phyloP scores from a whole-genome alignment of 2,888 invertebrate genomes.

The Acleris laterana region DNA sequence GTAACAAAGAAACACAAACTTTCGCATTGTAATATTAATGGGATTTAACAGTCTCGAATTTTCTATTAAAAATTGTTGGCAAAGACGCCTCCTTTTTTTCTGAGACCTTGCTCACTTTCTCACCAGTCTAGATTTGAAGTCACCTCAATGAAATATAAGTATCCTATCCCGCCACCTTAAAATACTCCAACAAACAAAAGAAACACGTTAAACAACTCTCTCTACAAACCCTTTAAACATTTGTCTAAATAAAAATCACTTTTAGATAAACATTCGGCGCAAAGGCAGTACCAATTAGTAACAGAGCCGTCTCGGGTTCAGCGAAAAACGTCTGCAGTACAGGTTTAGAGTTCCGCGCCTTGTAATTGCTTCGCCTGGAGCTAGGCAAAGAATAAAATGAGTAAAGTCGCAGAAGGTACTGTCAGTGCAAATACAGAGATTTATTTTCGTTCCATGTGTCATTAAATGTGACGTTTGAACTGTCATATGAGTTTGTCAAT shows the following conservation, averaged over 20 bases:
- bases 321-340: slow-evolving; percentile 26
- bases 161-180: too few relatives aligned
- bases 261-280: slow-evolving; percentile 32
- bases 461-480: background rate
- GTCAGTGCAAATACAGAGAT: too few relatives aligned
- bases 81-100: too few relatives aligned
- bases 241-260: slow-evolving; percentile 20
- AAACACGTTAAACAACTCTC: background rate
- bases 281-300: slow-evolving; percentile 36
- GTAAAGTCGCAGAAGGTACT: background rate
- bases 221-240: slow-evolving; percentile 10
- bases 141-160: too few relatives aligned
- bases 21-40: too few relatives aligned
- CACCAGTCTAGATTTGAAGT: too few relatives aligned
- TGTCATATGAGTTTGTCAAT: too few relatives aligned
- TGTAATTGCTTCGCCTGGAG: slow-evolving; percentile 35
- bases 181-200: too few relatives aligned
- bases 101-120: too few relatives aligned
- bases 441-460: background rate
- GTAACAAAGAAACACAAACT: too few relatives aligned
- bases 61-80: too few relatives aligned
- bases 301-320: slow-evolving; percentile 25
- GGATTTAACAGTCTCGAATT: too few relatives aligned
- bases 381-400: slow-evolving; percentile 17
- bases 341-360: slow-evolving; percentile 32